Evolutionary conservation across 2,113 vertebrate genomes (phyloP).

Genomic region (Uria lomvia): DNA sequence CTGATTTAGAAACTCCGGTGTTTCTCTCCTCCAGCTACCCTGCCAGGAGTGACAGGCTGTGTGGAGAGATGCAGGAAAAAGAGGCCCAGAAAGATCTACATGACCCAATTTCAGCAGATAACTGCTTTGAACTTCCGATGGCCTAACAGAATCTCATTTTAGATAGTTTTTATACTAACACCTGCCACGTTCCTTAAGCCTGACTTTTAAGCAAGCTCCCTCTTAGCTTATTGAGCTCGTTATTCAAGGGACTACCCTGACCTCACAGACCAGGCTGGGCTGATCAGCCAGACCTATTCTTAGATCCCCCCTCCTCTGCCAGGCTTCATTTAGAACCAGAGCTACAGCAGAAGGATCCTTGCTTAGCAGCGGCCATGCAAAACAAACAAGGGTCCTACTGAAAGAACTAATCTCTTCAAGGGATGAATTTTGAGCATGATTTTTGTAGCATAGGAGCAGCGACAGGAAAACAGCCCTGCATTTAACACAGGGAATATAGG

Average conservation of each 20-base stretch:
- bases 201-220: too few species aligned
- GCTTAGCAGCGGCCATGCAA: background rate
- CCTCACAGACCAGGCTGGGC: too few species aligned
- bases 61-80: background rate
- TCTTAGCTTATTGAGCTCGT: rapidly evolving
- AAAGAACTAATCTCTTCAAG: background rate
- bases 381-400: background rate
- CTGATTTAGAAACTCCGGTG: background rate
- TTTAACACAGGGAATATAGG: rapidly evolving
- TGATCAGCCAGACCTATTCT: background rate
- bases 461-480: rapidly evolving
- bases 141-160: background rate
- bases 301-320: background rate
- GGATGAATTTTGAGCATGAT: rapidly evolving
- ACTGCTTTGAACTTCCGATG: background rate
- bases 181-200: too few species aligned
- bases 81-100: background rate
- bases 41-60: background rate
- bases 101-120: rapidly evolving
- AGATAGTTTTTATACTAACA: background rate
- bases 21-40: background rate
- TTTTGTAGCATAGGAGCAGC: background rate
- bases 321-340: background rate
- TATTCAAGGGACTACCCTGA: background rate
- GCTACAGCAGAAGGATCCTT: background rate